Evolutionary conservation across 2,797 vertebrate genomes (phyloP).

Genomic region (Neosalanx taihuensis): DNA sequence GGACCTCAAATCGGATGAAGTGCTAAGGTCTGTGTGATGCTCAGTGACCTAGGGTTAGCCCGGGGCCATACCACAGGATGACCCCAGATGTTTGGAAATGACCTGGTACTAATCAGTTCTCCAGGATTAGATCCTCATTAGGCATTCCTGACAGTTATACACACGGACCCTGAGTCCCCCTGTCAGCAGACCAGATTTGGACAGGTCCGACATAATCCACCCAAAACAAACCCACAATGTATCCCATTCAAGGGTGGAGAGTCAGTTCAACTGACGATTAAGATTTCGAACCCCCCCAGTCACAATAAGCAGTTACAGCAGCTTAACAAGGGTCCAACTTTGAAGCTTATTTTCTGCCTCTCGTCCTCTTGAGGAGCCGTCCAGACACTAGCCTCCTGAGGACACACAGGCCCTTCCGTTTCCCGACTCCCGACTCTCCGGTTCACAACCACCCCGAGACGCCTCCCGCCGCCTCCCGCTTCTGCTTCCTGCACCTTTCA

Average conservation of each 20-base stretch:
- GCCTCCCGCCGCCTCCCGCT: conserved; percentile 52
- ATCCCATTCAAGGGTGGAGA: conserved; percentile 37
- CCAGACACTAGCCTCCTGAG: neutral
- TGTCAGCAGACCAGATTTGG: conserved; percentile 75
- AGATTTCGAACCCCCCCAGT: conserved; percentile 20
- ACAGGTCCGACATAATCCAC: conserved; percentile 72
- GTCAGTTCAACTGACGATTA: neutral
- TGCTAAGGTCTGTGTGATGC: conserved; percentile 36
- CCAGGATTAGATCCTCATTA: conserved; percentile 73
- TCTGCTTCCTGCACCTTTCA: conserved; percentile 59
- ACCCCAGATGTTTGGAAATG: conserved; percentile 60
- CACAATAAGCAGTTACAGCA: conserved; percentile 62
- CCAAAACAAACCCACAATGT: conserved; percentile 63
- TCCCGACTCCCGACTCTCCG: conserved; percentile 16
- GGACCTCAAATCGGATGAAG: conserved; percentile 8
- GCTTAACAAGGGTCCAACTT: conserved; percentile 49
- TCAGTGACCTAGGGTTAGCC: conserved; percentile 52
- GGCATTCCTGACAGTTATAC: conserved; percentile 71
- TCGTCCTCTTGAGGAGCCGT: neutral
- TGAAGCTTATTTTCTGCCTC: conserved; percentile 25
- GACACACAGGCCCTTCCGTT: conserved; percentile 34
- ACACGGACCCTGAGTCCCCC: conserved; percentile 68
- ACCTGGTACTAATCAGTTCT: conserved; percentile 63
- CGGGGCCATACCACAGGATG: conserved; percentile 46
- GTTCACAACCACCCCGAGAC: conserved; percentile 56